A percentile compares a stretch with the other conserved stretches of the same genome.
phyloP scores from a whole-genome alignment of 2,113 vertebrate species.

The Sceloporus undulatus region DNA sequence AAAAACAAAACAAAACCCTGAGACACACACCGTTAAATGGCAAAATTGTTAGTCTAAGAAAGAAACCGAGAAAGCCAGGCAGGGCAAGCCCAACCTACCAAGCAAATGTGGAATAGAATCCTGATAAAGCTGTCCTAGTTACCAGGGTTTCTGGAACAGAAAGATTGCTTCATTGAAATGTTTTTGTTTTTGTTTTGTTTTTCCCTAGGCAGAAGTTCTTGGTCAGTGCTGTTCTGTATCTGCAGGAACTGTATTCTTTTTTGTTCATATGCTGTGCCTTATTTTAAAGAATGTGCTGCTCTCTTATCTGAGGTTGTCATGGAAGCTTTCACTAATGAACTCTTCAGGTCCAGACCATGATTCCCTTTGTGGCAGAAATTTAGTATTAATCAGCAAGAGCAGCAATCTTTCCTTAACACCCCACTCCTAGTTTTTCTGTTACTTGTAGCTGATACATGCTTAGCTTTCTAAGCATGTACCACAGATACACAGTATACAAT shows the following conservation, averaged over 20 bases:
- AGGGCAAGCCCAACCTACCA: conserved; percentile 28
- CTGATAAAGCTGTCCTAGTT: conserved; percentile 72
- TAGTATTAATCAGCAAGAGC: conserved; percentile 45
- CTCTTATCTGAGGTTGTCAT: conserved; percentile 51
- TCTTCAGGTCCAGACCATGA: conserved; percentile 35
- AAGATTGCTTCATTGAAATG: conserved; percentile 53
- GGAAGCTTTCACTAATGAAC: conserved; percentile 48
- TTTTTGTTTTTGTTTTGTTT: neutral
- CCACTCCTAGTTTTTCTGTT: neutral
- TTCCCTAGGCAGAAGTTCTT: conserved; percentile 49
- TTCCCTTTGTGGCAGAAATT: conserved; percentile 48
- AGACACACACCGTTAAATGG: conserved; percentile 72
- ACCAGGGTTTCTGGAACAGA: conserved; percentile 37
- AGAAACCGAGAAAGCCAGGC: neutral
- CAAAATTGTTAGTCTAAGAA: conserved; percentile 68
- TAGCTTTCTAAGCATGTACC: neutral
- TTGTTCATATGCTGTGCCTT: neutral
- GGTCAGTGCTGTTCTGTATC: conserved; percentile 44
- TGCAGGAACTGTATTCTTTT: conserved; percentile 48
- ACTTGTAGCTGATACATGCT: neutral
- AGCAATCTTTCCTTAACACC: conserved; percentile 6
- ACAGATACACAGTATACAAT: neutral
- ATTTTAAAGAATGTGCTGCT: conserved; percentile 33
- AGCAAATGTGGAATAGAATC: conserved; percentile 75
- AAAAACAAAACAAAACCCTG: conserved; percentile 35